phyloP scores from a whole-genome alignment of 92 coral and sea anemone genomes.

The Desmophyllum pertusum region DNA sequence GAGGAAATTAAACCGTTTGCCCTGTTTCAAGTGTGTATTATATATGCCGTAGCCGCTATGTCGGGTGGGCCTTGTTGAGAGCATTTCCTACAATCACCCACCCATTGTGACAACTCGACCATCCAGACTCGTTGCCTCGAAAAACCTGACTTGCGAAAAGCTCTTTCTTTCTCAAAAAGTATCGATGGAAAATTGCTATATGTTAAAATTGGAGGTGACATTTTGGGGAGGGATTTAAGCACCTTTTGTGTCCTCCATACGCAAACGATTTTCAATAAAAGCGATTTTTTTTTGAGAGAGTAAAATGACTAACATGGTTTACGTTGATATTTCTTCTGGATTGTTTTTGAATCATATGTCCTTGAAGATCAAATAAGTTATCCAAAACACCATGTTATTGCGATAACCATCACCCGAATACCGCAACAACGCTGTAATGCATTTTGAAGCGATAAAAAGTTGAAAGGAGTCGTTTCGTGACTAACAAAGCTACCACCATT shows the following conservation, averaged over 20 bases:
- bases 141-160: background rate
- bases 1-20: slow-evolving; percentile 14
- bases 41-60: slow-evolving; percentile 10
- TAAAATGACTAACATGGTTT: too few relatives aligned
- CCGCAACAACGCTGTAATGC: background rate
- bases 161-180: background rate
- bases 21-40: slow-evolving; percentile 23
- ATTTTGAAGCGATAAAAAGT: background rate
- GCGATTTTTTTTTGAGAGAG: background rate
- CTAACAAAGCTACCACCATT: background rate
- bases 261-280: background rate
- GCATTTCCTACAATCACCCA: background rate
- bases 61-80: background rate
- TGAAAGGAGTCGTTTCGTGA: background rate
- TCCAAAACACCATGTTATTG: slow-evolving; percentile 1
- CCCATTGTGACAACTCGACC: background rate
- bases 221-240: background rate
- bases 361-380: background rate
- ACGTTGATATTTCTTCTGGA: slow-evolving; percentile 2
- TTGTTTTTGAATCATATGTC: background rate
- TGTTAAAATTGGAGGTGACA: background rate
- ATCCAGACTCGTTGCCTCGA: background rate
- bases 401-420: slow-evolving; percentile 20
- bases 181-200: too few relatives aligned
- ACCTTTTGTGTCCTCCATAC: background rate